These are phyloP conservation scores for Chroicocephalus ridibundus DNA, from an alignment of 2,113 vertebrate species.

Conservation along the genomic window DNA sequence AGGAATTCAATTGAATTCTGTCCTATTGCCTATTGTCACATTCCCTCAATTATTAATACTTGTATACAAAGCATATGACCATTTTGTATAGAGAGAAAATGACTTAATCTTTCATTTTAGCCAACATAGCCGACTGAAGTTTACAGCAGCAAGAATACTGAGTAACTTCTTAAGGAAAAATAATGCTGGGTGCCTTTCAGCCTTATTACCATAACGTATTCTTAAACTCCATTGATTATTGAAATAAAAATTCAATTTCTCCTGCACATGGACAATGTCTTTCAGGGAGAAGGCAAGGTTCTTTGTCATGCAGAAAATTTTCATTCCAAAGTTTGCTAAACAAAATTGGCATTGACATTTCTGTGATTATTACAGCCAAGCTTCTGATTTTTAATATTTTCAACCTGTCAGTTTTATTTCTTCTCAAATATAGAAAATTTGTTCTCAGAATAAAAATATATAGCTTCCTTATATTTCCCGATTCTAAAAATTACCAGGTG, in stretches of 20 bases:
- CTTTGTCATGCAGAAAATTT: background rate
- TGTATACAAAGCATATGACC: background rate
- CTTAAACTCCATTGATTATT: conserved; percentile 42
- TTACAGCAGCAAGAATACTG: background rate
- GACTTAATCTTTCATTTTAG: background rate
- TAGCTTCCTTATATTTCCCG: conserved; percentile 23
- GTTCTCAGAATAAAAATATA: conserved; percentile 34
- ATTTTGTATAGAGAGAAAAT: background rate
- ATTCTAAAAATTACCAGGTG: conserved; percentile 59
- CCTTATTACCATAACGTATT: conserved; percentile 26
- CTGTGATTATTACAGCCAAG: conserved; percentile 58
- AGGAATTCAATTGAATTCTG: background rate
- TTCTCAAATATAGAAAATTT: conserved; percentile 60
- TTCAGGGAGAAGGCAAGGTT: background rate
- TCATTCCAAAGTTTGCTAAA: background rate
- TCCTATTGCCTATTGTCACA: background rate
- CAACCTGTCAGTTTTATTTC: conserved; percentile 64
- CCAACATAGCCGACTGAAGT: background rate
- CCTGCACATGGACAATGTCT: background rate
- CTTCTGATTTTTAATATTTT: conserved; percentile 71
- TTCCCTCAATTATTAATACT: background rate
- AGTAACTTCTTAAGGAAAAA: conserved; percentile 62
- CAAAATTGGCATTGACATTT: conserved; percentile 18
- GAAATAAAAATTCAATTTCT: conserved; percentile 59
- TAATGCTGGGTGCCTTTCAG: conserved; percentile 8